phyloP scores from a whole-genome alignment of 2,888 invertebrate species.

The Linnaemya vulpina region DNA sequence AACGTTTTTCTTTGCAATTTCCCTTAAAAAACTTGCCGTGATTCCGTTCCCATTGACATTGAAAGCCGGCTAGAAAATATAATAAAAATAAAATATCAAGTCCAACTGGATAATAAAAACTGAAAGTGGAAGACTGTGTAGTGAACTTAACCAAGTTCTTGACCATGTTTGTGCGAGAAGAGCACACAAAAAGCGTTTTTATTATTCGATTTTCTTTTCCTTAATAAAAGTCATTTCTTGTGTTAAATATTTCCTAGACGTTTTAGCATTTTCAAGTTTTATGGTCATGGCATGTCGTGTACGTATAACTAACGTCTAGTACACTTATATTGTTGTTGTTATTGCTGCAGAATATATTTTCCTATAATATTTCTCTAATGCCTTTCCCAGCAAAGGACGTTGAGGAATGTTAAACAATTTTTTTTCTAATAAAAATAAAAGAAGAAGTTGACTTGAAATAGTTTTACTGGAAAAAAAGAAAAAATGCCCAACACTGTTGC shows the following conservation, averaged over 20 bases:
- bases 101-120: conserved; percentile 11
- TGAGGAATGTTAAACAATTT: too few species aligned
- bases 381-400: not conserved
- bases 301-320: conserved; percentile 52
- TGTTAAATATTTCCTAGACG: conserved; percentile 66
- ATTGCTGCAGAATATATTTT: conserved; percentile 13
- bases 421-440: too few species aligned
- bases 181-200: conserved; percentile 14
- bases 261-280: conserved; percentile 68
- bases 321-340: conserved; percentile 31
- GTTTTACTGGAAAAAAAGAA: too few species aligned
- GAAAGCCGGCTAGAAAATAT: conserved; percentile 1
- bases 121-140: conserved; percentile 15
- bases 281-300: conserved; percentile 67
- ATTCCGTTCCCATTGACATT: conserved; percentile 59
- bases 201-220: conserved; percentile 15
- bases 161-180: conserved; percentile 22
- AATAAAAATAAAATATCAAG: not conserved
- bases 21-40: conserved; percentile 12
- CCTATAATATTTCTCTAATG: not conserved
- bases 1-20: conserved; percentile 22
- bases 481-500: too few species aligned
- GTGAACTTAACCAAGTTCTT: conserved; percentile 40
- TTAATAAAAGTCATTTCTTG: conserved; percentile 42
- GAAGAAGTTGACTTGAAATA: too few species aligned